Conservation (phyloP, 2,797 vertebrate species). For the Pseudomugil tenellus region DNA sequence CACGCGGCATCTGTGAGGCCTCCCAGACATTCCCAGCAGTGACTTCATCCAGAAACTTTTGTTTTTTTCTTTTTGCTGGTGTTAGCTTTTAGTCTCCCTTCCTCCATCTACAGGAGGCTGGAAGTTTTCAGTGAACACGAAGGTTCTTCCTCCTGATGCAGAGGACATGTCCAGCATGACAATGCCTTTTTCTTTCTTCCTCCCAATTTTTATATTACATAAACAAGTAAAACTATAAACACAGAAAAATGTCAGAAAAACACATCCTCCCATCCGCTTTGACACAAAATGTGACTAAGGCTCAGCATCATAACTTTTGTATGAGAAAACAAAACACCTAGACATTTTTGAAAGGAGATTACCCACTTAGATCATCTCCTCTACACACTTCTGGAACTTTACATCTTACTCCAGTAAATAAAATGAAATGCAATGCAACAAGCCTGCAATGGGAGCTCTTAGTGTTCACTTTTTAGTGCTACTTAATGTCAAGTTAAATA, state of each 20-base stretch:
- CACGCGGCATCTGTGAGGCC: constrained; percentile 12
- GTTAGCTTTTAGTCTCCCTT: constrained; percentile 15
- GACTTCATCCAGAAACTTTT: constrained; percentile 37
- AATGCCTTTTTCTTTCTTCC: neutral
- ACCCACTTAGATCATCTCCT: neutral
- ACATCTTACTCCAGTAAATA: neutral
- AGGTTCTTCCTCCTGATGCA: constrained; percentile 22
- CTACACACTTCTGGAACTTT: neutral
- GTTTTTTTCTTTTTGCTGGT: constrained; percentile 25
- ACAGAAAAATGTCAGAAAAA: constrained; percentile 11
- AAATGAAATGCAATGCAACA: constrained; percentile 5
- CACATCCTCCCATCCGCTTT: constrained; percentile 11
- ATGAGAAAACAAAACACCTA: neutral
- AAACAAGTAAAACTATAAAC: constrained; percentile 4
- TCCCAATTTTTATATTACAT: neutral
- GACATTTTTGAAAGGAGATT: constrained; percentile 1
- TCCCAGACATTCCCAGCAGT: constrained; percentile 31
- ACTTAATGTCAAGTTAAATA: neutral
- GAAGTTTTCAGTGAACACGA: constrained; percentile 9
- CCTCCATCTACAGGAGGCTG: constrained; percentile 16
- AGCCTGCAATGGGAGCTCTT: neutral
- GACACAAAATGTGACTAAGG: constrained; percentile 28
- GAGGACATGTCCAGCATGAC: constrained; percentile 31
- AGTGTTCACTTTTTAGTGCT: neutral
- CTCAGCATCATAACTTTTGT: constrained; percentile 3